phyloP scores from a whole-genome alignment of 2,888 invertebrate genomes.

The Trachelus iudaicus region DNA sequence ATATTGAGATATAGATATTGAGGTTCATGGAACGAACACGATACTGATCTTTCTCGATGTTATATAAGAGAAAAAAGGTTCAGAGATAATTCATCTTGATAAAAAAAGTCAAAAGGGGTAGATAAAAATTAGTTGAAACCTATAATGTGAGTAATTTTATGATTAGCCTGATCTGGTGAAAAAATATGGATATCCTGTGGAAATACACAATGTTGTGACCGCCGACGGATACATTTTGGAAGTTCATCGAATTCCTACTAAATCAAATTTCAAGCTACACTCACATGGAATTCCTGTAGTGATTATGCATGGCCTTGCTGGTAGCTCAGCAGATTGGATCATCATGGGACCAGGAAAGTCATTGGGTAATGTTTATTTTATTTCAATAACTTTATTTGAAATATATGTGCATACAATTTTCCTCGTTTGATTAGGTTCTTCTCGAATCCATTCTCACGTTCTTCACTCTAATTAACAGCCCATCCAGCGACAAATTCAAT shows the following conservation, averaged over 20 bases:
- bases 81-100: not conserved
- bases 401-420: too few species aligned
- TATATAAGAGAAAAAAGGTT: too few species aligned
- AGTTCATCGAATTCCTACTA: constrained; percentile 66
- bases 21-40: too few species aligned
- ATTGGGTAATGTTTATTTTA: constrained; percentile 66
- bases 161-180: constrained; percentile 57
- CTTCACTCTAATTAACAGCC: too few species aligned
- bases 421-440: too few species aligned
- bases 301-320: constrained; percentile 72
- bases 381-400: too few species aligned
- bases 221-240: constrained; percentile 68
- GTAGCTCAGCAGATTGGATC: constrained; percentile 77
- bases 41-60: too few species aligned
- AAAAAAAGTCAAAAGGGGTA: not conserved
- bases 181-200: constrained; percentile 66
- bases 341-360: constrained; percentile 76
- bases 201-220: constrained; percentile 62
- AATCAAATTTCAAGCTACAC: constrained; percentile 26
- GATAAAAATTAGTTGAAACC: not conserved
- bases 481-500: too few species aligned
- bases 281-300: constrained; percentile 58
- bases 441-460: too few species aligned
- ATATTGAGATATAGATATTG: too few species aligned
- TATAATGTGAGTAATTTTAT: not conserved